Conservation (phyloP, 1,140 invertebrate species). For the Asobara japonica region DNA sequence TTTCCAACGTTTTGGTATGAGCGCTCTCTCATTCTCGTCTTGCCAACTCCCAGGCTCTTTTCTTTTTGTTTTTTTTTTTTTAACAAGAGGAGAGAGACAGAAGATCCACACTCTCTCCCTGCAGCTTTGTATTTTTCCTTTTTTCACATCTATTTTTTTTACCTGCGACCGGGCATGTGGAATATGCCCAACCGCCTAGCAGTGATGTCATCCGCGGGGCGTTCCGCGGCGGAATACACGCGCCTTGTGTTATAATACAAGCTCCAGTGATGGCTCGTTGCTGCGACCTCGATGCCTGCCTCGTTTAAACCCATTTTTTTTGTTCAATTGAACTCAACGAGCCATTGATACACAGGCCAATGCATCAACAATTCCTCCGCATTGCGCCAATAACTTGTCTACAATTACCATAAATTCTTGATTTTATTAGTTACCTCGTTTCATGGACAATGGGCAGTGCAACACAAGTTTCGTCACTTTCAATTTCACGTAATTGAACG, state of each 20-base stretch:
- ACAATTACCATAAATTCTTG: neutral
- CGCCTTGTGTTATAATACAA: neutral
- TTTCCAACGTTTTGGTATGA: slow-evolving; percentile 24
- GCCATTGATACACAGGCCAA: neutral
- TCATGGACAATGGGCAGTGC: neutral
- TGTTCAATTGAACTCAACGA: slow-evolving; percentile 25
- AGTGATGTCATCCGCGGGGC: slow-evolving; percentile 35
- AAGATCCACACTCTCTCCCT: slow-evolving; percentile 28
- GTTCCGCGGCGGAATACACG: slow-evolving; percentile 25
- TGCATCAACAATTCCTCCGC: slow-evolving; percentile 8
- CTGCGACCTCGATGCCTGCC: neutral
- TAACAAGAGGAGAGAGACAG: neutral
- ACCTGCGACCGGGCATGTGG: slow-evolving; percentile 9
- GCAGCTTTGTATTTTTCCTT: slow-evolving; percentile 1
- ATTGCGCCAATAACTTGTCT: slow-evolving; percentile 14
- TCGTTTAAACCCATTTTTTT: slow-evolving; percentile 22
- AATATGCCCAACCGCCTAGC: slow-evolving; percentile 15
- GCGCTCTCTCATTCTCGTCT: slow-evolving; percentile 26
- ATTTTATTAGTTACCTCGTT: neutral
- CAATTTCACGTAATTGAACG: slow-evolving; percentile 5
- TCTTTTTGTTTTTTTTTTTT: slow-evolving; percentile 23
- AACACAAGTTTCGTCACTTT: neutral
- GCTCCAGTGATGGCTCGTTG: neutral
- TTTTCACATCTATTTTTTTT: slow-evolving; percentile 8
- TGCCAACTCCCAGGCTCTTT: neutral